These are phyloP conservation scores for Corythoichthys haematopterus DNA, from an alignment of 2,113 vertebrate species.

Conservation along the genomic window DNA sequence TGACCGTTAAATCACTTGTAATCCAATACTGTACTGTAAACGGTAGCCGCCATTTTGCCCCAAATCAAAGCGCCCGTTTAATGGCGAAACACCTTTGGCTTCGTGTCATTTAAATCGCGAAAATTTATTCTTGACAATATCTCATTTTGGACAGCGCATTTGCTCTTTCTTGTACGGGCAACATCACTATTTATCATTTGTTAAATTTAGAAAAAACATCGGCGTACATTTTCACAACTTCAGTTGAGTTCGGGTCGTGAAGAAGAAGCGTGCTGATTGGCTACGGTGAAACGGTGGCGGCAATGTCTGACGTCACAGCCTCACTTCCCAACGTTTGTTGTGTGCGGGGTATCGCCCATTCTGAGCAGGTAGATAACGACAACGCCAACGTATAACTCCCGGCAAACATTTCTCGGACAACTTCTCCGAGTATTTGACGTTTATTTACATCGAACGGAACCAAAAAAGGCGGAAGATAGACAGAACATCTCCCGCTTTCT, in stretches of 20 bases:
- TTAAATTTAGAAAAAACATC: neutral
- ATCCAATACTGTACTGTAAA: neutral
- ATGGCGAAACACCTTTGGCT: neutral
- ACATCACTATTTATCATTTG: neutral
- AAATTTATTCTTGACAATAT: neutral
- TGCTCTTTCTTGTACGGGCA: too few species aligned
- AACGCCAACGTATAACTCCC: neutral
- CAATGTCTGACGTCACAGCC: conserved; percentile 57
- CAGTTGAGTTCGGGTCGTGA: neutral
- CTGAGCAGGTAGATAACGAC: neutral
- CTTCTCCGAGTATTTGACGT: too few species aligned
- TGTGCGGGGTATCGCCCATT: conserved; percentile 20
- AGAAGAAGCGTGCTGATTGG: conserved; percentile 49
- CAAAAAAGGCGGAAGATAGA: neutral
- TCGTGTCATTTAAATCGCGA: neutral
- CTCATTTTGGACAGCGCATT: neutral
- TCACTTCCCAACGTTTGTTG: conserved; percentile 42
- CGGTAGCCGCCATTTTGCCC: neutral
- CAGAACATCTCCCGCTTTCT: neutral
- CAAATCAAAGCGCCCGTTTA: neutral
- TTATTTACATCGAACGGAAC: neutral
- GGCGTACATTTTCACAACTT: neutral
- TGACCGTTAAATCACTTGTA: neutral
- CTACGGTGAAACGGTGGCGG: conserved; percentile 44
- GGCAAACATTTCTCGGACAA: neutral